A percentile compares a stretch with the other conserved stretches of the same genome.
These are phyloP conservation scores for Diaperis boleti DNA, from an alignment of 2,888 invertebrate species.

Conservation along the genomic window DNA sequence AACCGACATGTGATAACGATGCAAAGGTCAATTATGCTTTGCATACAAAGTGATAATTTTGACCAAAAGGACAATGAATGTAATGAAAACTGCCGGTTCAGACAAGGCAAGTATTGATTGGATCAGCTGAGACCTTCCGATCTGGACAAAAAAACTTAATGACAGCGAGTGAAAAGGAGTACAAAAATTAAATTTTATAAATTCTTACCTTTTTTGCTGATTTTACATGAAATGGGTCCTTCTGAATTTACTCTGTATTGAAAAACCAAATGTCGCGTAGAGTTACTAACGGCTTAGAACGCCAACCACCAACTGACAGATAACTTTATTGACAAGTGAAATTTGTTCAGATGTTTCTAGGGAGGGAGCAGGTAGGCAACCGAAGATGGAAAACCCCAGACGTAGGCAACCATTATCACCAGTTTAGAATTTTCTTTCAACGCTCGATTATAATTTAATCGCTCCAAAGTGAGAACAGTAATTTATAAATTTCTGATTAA, in stretches of 20 bases:
- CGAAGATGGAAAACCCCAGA: neutral
- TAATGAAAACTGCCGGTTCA: neutral
- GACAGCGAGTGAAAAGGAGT: slow-evolving; percentile 2
- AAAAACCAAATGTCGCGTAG: neutral
- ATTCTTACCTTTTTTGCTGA: slow-evolving; percentile 22
- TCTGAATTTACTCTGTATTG: neutral
- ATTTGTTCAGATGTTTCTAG: slow-evolving; percentile 4
- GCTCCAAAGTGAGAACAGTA: too few species aligned
- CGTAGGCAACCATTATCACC: slow-evolving; percentile 9
- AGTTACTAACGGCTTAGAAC: neutral
- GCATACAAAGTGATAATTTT: neutral
- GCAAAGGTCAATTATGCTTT: slow-evolving; percentile 15
- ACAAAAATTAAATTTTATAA: neutral
- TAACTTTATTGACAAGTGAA: slow-evolving; percentile 27
- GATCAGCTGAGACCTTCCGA: slow-evolving; percentile 10
- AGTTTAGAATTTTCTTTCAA: too few species aligned
- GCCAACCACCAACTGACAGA: slow-evolving; percentile 22
- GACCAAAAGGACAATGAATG: neutral
- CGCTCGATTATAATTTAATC: too few species aligned
- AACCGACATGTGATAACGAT: slow-evolving; percentile 11
- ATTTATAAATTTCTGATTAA: too few species aligned
- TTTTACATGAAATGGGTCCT: neutral
- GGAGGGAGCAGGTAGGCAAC: slow-evolving; percentile 14
- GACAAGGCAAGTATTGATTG: slow-evolving; percentile 15
- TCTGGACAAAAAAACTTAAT: neutral